These are phyloP conservation scores for Alaudala cheleensis DNA, from an alignment of 2,113 vertebrate species.

Conservation along the genomic window DNA sequence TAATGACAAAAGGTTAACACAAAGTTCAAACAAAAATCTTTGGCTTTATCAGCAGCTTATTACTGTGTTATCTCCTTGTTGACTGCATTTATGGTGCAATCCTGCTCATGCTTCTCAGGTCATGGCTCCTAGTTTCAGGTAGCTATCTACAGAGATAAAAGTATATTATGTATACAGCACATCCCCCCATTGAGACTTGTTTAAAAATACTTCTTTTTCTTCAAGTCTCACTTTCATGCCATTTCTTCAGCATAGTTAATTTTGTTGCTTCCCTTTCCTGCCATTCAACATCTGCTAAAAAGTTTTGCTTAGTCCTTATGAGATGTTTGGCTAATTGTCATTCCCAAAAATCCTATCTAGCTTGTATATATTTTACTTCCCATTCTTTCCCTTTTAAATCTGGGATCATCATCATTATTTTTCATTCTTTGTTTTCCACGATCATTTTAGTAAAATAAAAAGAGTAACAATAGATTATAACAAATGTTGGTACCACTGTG, in stretches of 20 bases:
- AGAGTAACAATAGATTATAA: neutral
- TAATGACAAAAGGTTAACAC: neutral
- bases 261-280: neutral
- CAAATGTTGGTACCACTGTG: neutral
- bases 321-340: neutral
- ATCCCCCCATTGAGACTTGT: neutral
- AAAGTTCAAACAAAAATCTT: neutral
- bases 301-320: neutral
- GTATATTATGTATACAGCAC: neutral
- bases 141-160: neutral
- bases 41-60: neutral
- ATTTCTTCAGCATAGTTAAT: neutral
- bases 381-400: neutral
- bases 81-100: neutral
- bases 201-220: neutral
- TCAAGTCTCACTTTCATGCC: neutral
- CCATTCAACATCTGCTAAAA: neutral
- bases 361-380: neutral
- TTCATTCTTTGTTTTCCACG: neutral
- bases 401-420: neutral
- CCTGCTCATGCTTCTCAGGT: neutral
- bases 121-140: neutral
- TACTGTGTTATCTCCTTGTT: neutral
- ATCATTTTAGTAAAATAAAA: neutral
- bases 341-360: neutral